Conservation (phyloP, 2,888 invertebrate genomes). For the Gymnosoma rotundatum region DNA sequence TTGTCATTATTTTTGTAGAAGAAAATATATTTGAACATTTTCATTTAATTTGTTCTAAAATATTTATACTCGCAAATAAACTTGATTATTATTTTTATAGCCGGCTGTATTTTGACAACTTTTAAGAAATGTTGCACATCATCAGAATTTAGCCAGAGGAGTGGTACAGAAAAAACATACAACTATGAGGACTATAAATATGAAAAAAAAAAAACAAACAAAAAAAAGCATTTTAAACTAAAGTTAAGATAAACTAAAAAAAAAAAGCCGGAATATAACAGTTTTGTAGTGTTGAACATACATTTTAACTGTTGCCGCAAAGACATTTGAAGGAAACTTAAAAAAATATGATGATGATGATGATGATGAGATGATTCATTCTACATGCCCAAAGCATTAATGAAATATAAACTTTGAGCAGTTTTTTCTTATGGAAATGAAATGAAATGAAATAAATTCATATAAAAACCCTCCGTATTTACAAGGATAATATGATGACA, state of each 20-base stretch:
- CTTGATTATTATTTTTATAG: too few species aligned
- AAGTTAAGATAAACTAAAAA: too few species aligned
- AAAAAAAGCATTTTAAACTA: not conserved
- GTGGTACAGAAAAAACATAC: not conserved
- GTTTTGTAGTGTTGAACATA: constrained; percentile 35
- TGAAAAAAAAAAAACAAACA: constrained; percentile 6
- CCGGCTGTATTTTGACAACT: too few species aligned
- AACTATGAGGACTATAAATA: not conserved
- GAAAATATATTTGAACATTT: too few species aligned
- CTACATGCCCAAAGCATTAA: constrained; percentile 51
- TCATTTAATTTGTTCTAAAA: too few species aligned
- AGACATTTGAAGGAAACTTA: constrained; percentile 38
- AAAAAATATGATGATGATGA: constrained; percentile 32
- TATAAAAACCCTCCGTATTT: constrained; percentile 21
- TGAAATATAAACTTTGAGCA: constrained; percentile 55
- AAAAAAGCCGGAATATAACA: constrained; percentile 25
- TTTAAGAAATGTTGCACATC: not conserved
- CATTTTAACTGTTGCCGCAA: constrained; percentile 58
- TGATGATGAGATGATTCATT: constrained; percentile 40
- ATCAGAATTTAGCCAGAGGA: not conserved
- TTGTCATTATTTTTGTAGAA: too few species aligned
- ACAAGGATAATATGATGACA: constrained; percentile 65
- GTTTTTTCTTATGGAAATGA: constrained; percentile 13
- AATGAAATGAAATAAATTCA: constrained; percentile 49
- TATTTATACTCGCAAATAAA: too few species aligned